phyloP scores from a whole-genome alignment of 1,140 invertebrate genomes.

The Myzus persicae region DNA sequence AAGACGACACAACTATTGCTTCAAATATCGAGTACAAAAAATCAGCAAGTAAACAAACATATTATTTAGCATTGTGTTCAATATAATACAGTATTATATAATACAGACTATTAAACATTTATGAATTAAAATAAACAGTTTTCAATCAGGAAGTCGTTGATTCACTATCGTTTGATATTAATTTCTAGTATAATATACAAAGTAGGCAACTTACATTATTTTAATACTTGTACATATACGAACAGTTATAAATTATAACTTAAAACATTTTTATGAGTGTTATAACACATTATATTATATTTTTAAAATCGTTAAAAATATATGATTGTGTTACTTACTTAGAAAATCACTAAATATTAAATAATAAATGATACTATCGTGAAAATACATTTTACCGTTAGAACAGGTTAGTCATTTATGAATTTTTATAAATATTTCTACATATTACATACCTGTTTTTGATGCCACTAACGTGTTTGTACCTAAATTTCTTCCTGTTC shows the following conservation, averaged over 20 bases:
- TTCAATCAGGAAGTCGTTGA: background rate
- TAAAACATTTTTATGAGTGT: too few species aligned
- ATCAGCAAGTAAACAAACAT: background rate
- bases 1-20: background rate
- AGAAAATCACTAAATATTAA: background rate
- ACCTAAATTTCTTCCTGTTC: background rate
- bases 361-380: background rate
- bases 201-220: background rate
- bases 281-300: too few species aligned
- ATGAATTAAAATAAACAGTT: background rate
- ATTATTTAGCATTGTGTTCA: background rate
- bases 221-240: too few species aligned
- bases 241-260: too few species aligned
- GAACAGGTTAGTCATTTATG: background rate
- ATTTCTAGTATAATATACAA: background rate
- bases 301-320: background rate
- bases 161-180: background rate
- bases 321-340: background rate
- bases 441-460: conserved; percentile 27
- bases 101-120: background rate
- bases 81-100: background rate
- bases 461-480: background rate
- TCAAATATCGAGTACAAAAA: background rate
- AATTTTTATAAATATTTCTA: background rate
- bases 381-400: conserved; percentile 2